These are phyloP conservation scores for Phrynocephalus guinanensis DNA, from an alignment of 2,797 vertebrate species.

Conservation along the genomic window DNA sequence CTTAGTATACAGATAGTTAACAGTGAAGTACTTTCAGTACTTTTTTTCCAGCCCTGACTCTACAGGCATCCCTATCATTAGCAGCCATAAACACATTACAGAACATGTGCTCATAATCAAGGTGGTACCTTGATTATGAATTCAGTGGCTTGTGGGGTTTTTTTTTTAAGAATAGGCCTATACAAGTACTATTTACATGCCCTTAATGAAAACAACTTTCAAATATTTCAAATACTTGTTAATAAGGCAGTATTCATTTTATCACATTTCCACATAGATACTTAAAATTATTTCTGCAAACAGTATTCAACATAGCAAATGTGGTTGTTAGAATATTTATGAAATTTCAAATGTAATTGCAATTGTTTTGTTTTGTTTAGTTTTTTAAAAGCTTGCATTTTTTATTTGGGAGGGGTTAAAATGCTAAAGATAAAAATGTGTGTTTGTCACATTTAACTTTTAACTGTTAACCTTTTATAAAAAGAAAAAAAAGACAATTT, in stretches of 20 bases:
- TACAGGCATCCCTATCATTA: neutral
- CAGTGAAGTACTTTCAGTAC: neutral
- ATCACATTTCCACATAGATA: neutral
- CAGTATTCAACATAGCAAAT: neutral
- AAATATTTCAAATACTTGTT: neutral
- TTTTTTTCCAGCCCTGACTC: neutral
- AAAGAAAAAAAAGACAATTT: neutral
- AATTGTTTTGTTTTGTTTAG: neutral
- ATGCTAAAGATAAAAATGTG: neutral
- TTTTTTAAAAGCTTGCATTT: neutral
- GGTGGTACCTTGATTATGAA: neutral
- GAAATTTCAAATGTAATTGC: neutral
- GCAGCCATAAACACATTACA: neutral
- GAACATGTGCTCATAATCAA: neutral
- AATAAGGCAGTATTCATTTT: neutral
- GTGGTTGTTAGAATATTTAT: conserved; percentile 3
- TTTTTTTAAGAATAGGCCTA: no score
- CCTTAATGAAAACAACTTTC: neutral
- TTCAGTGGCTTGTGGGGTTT: neutral
- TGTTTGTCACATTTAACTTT: neutral
- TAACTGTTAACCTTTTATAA: neutral
- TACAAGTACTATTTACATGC: neutral
- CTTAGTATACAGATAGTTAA: neutral
- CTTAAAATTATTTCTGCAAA: neutral
- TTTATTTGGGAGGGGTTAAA: neutral